These are phyloP conservation scores for Lacanobia oleracea DNA, from an alignment of 2,888 invertebrate genomes.

Conservation along the genomic window DNA sequence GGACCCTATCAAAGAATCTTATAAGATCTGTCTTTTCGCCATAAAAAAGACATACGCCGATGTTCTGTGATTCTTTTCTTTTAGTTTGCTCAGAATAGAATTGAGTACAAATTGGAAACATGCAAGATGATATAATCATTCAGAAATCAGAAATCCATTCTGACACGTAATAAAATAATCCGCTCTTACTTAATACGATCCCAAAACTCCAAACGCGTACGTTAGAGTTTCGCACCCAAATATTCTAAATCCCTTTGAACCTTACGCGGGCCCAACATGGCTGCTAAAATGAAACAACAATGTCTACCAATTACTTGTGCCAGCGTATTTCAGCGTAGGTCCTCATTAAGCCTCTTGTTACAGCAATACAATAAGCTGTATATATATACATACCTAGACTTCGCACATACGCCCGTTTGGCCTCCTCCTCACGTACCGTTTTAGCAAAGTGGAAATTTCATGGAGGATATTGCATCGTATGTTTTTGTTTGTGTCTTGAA, in stretches of 20 bases:
- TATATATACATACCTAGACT: constrained; percentile 39
- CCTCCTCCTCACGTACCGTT: constrained; percentile 53
- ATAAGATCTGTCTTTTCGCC: not conserved
- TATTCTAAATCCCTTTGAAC: constrained; percentile 49
- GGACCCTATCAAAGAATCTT: constrained; percentile 25
- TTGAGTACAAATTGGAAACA: not conserved
- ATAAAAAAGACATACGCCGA: not conserved
- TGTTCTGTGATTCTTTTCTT: not conserved
- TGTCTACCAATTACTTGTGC: constrained; percentile 49
- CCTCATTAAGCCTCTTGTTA: constrained; percentile 61
- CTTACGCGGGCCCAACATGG: constrained; percentile 29
- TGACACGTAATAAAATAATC: constrained; percentile 38
- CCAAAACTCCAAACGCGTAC: constrained; percentile 8
- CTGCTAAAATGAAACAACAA: constrained; percentile 56
- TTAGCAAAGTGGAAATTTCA: constrained; percentile 57
- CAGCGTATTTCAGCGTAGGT: constrained; percentile 32
- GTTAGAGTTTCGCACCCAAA: constrained; percentile 44
- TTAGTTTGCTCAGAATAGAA: not conserved
- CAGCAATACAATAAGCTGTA: constrained; percentile 46
- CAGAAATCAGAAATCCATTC: constrained; percentile 16
- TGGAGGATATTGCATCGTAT: constrained; percentile 38
- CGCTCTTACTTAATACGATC: constrained; percentile 8
- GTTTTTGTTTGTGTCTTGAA: constrained; percentile 44
- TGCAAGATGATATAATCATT: not conserved
- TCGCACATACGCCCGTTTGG: constrained; percentile 38